Percentiles rank a stretch among this genome's conserved stretches.
Evolutionary conservation across 2,888 invertebrate genomes (phyloP).

Genomic region (Drosophila nr. perissopoda): DNA sequence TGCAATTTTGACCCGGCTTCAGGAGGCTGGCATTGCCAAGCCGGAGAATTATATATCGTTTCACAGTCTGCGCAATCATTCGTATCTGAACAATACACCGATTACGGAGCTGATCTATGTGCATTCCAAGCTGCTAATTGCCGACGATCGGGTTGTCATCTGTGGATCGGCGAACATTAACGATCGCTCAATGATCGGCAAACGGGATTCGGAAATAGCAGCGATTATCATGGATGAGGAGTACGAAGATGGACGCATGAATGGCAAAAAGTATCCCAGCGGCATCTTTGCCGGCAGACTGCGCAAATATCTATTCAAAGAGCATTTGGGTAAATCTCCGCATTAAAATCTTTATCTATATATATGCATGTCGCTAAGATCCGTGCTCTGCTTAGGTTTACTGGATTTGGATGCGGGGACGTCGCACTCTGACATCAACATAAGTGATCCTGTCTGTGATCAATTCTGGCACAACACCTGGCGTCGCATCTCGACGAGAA

Average conservation of each 20-base stretch:
- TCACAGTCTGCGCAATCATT: conserved; percentile 94
- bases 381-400: conserved; percentile 74
- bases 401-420: conserved; percentile 84
- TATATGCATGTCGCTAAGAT: background rate
- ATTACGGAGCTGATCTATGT: conserved; percentile 98
- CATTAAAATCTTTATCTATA: rapidly evolving
- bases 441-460: conserved; percentile 92
- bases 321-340: conserved; percentile 91
- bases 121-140: conserved; percentile 97
- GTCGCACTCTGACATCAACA: conserved; percentile 86
- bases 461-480: conserved; percentile 94
- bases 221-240: conserved; percentile 94
- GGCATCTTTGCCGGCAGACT: conserved; percentile 95
- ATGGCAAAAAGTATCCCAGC: conserved; percentile 91
- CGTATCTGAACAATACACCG: conserved; percentile 90
- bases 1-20: conserved; percentile 91
- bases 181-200: conserved; percentile 97
- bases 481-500: conserved; percentile 91
- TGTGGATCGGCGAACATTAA: conserved; percentile 99
- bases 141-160: conserved; percentile 95
- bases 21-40: conserved; percentile 91
- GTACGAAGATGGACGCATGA: conserved; percentile 92
- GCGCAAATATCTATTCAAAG: conserved; percentile 93
- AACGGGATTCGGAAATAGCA: conserved; percentile 97
- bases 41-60: conserved; percentile 95